phyloP scores from a whole-genome alignment of 2,113 vertebrate genomes.

The Aix galericulata region DNA sequence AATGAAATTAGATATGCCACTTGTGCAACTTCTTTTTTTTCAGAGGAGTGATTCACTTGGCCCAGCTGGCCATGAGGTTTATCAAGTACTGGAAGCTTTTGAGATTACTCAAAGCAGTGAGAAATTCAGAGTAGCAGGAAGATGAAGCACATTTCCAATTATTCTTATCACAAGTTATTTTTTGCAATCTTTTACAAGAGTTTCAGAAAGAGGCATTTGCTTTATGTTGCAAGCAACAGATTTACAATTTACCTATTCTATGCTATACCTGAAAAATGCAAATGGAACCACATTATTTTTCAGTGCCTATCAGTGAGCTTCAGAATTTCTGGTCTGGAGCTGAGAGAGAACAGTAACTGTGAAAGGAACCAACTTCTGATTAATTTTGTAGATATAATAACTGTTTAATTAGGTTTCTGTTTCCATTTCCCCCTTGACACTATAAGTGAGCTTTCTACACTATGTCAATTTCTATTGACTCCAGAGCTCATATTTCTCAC shows the following conservation, averaged over 20 bases:
- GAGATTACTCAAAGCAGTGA: slow-evolving; percentile 16
- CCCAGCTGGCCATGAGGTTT: neutral
- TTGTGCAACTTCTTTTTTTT: neutral
- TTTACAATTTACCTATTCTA: rapidly evolving
- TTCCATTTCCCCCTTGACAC: neutral
- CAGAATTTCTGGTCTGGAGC: neutral
- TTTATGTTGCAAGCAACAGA: neutral
- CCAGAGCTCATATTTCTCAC: neutral
- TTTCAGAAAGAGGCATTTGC: neutral
- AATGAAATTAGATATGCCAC: neutral
- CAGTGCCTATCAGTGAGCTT: neutral
- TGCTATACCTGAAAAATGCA: neutral
- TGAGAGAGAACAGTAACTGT: neutral
- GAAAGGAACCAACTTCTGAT: neutral
- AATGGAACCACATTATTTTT: neutral
- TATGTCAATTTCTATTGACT: neutral
- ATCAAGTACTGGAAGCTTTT: neutral
- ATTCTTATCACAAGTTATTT: slow-evolving; percentile 4
- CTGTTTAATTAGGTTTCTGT: neutral
- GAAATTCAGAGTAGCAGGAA: neutral
- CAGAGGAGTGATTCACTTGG: slow-evolving; percentile 32
- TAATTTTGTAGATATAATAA: neutral
- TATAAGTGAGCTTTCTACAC: neutral
- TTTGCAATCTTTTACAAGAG: neutral
- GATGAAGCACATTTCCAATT: neutral